Evolutionary conservation across 2,888 invertebrate species (phyloP).

Genomic region (Urechis unicinctus): DNA sequence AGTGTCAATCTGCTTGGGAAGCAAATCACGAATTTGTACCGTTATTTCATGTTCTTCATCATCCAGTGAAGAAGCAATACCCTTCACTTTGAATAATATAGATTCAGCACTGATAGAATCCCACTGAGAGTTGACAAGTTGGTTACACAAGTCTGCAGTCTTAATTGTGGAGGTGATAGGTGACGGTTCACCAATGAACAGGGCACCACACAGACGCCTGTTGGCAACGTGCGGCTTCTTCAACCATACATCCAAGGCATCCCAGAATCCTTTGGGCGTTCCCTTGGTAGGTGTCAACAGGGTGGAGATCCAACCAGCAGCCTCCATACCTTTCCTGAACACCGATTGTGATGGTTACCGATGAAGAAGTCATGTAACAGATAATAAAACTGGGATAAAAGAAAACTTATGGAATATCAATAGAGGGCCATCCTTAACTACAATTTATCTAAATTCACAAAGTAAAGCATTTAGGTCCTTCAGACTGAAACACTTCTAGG

Average conservation of each 20-base stretch:
- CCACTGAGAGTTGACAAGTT: no score
- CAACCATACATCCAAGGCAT: slow-evolving; percentile 23
- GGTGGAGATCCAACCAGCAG: no score
- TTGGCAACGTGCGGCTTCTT: slow-evolving; percentile 32
- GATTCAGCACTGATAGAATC: not conserved
- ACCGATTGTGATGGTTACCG: not conserved
- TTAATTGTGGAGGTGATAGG: no score
- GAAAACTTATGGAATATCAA: not conserved
- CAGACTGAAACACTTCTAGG: no score
- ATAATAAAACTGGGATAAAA: not conserved
- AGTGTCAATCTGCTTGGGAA: not conserved
- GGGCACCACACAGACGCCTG: slow-evolving; percentile 22
- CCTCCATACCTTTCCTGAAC: no score
- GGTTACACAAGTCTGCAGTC: no score
- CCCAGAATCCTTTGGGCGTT: slow-evolving; percentile 1
- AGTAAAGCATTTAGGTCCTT: no score
- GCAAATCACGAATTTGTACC: not conserved
- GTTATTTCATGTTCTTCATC: no score
- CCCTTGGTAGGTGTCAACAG: no score
- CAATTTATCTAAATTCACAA: no score
- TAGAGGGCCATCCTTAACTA: no score
- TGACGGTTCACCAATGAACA: not conserved
- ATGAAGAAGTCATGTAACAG: not conserved
- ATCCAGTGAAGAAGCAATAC: not conserved
- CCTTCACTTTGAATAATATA: not conserved